A percentile compares a stretch with the other conserved stretches of the same genome.
phyloP scores from a whole-genome alignment of 35 echinoderm and acorn worm genomes.

The Lytechinus variegatus region DNA sequence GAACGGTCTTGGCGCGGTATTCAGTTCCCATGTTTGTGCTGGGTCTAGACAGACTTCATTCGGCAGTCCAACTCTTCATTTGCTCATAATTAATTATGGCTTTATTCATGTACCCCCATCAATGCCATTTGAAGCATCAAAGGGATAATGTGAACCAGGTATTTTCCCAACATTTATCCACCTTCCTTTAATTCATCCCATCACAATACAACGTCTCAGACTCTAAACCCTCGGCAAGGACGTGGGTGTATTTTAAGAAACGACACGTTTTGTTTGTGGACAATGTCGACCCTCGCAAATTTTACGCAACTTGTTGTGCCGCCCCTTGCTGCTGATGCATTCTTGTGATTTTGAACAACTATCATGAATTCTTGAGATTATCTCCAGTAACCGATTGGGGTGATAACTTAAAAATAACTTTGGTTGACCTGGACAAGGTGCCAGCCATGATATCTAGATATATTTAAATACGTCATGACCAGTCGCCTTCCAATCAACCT shows the following conservation, averaged over 20 bases:
- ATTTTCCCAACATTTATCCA: background rate
- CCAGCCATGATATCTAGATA: background rate
- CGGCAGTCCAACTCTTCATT: background rate
- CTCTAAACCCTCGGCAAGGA: background rate
- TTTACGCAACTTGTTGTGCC: background rate
- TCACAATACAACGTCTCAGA: background rate
- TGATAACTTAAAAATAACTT: background rate
- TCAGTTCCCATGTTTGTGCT: background rate
- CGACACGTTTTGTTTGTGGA: background rate
- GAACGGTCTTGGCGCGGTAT: background rate
- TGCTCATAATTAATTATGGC: background rate
- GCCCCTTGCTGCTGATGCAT: background rate
- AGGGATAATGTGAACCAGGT: background rate
- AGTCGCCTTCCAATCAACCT: background rate
- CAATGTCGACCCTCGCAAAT: background rate
- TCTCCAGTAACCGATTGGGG: background rate
- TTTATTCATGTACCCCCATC: background rate
- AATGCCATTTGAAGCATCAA: background rate
- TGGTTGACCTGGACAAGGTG: background rate
- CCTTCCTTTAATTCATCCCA: background rate
- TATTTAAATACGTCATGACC: background rate
- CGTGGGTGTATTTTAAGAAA: background rate
- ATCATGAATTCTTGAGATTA: background rate
- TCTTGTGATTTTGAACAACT: background rate
- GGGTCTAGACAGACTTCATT: background rate